Conservation (phyloP, 2,888 invertebrate species). For the Apamea epomidion region DNA sequence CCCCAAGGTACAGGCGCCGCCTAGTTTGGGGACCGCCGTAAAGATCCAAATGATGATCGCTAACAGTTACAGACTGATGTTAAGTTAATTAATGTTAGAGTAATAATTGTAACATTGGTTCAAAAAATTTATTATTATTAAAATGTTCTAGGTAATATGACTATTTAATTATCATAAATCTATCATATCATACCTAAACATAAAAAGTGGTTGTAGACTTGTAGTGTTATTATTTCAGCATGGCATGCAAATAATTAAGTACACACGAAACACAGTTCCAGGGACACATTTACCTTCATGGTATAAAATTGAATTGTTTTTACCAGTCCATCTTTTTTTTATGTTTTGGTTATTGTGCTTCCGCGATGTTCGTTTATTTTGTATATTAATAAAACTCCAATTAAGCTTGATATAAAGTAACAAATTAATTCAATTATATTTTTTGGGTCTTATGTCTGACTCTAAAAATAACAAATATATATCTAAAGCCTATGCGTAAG, state of each 20-base stretch:
- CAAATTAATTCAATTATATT: neutral
- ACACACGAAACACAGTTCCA: conserved; percentile 7
- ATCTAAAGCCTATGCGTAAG: neutral
- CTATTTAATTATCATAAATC: conserved; percentile 6
- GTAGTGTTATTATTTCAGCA: conserved; percentile 7
- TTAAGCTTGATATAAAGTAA: conserved; percentile 18
- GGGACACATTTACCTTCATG: conserved; percentile 3
- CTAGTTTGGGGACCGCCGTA: too few relatives aligned
- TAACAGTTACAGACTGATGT: too few relatives aligned
- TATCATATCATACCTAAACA: neutral
- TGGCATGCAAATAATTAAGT: conserved; percentile 5
- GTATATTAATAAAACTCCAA: conserved; percentile 25
- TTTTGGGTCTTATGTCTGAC: neutral
- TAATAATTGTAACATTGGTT: too few relatives aligned
- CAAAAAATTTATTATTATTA: too few relatives aligned
- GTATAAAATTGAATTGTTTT: neutral
- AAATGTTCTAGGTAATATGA: neutral
- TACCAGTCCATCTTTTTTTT: neutral
- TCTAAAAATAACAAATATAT: conserved; percentile 2
- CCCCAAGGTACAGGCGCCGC: too few relatives aligned
- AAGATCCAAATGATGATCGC: too few relatives aligned
- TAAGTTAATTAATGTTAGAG: too few relatives aligned
- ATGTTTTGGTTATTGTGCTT: conserved; percentile 11
- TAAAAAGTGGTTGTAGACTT: neutral
- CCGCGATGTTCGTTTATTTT: conserved; percentile 39